These are phyloP conservation scores for Oxyruncus cristatus DNA, from an alignment of 2,113 vertebrate species.

Conservation along the genomic window DNA sequence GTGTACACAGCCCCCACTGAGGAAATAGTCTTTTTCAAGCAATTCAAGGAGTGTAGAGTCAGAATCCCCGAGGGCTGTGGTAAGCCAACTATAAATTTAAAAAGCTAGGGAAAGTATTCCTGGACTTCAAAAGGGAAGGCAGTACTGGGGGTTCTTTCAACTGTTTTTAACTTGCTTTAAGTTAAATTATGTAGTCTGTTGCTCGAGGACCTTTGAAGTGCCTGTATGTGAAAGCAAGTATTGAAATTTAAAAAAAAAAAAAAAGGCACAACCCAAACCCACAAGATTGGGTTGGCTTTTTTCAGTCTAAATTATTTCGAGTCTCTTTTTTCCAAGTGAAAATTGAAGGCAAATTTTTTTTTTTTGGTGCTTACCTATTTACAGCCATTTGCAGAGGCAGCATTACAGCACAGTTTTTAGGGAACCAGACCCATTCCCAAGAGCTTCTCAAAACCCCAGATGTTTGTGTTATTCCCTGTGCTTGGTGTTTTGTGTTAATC, in stretches of 20 bases:
- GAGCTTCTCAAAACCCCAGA: neutral
- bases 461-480: neutral
- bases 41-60: neutral
- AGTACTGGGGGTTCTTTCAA: neutral
- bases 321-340: neutral
- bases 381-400: neutral
- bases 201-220: neutral
- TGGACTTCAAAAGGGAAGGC: neutral
- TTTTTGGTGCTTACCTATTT: neutral
- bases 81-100: neutral
- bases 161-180: neutral
- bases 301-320: neutral
- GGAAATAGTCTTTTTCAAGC: neutral
- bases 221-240: neutral
- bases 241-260: neutral
- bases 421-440: neutral
- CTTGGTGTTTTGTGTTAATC: neutral
- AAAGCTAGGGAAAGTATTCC: neutral
- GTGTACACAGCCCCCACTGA: neutral
- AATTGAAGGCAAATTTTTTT: neutral
- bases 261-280: neutral
- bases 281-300: neutral
- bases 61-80: neutral
- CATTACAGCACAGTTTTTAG: neutral
- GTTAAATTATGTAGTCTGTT: neutral